Percentiles rank a stretch among this genome's conserved stretches.
These are phyloP conservation scores for Callinectes sapidus DNA, from an alignment of 2,888 invertebrate species.

Conservation along the genomic window DNA sequence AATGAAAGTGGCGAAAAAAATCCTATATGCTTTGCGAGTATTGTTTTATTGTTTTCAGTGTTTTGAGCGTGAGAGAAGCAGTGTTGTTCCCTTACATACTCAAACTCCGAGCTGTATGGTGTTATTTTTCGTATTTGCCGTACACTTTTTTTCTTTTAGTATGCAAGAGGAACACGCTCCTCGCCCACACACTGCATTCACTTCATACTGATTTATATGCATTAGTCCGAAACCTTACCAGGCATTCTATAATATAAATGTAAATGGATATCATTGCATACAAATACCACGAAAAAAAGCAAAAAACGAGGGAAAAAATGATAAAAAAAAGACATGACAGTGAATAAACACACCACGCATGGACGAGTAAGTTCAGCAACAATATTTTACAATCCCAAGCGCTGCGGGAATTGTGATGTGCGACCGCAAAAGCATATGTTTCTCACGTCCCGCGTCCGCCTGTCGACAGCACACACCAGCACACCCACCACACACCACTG, in stretches of 20 bases:
- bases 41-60: neutral
- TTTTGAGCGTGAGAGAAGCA: neutral
- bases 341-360: neutral
- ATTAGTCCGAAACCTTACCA: constrained; percentile 7
- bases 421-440: neutral
- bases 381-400: constrained; percentile 27
- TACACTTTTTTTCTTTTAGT: neutral
- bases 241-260: neutral
- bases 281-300: constrained; percentile 3
- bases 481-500: neutral
- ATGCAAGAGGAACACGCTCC: neutral
- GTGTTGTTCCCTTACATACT: too few relatives aligned
- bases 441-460: neutral
- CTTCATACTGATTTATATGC: constrained; percentile 9
- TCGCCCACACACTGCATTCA: neutral
- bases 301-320: neutral
- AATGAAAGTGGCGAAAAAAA: too few relatives aligned
- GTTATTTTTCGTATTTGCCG: too few relatives aligned
- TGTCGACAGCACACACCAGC: neutral
- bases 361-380: neutral
- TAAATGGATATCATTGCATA: neutral
- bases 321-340: neutral
- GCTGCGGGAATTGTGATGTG: neutral
- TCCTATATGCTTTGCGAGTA: too few relatives aligned
- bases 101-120: too few relatives aligned